Evolutionary conservation across 2,888 invertebrate species (phyloP), one percentile per base, ranked within the genome.

Genomic region (Rotaria macrura): DNA sequence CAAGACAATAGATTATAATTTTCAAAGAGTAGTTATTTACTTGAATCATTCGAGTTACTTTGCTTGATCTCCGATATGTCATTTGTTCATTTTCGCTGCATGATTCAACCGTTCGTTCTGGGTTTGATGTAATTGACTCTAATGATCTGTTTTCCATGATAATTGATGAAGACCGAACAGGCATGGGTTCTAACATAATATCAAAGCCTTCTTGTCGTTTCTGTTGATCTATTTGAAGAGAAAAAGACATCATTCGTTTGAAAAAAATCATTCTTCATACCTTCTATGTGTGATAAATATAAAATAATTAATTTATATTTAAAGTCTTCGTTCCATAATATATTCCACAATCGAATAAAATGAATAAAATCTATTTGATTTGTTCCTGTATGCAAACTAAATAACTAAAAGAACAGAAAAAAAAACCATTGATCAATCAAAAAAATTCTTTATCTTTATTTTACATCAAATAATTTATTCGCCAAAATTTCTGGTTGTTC

Each of bases 261-360:
- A 49, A 12, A 12, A 49, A 49, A 23, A 23, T 6, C 20, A 6
- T 65, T 20, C 2, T 20, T 34, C 65, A 23, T 12, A 79, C 79
- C 34, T 43, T 79, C 79, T 23, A 79, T 9, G 43, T 79, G 79
- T 43, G 79, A 6, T 14, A 79, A 10, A 79, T 43, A 99, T 85
- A 98, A 92, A 43, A 97, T 93, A 88, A 95, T 94, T 84, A 98
- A 92, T 85, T 95, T 93, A 87, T 94, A 93, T 20, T 94, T 93
- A 25, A 94, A 93, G 89, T 96, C 96, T 5, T 93, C 94, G 40
- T 94, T 93, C 85, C 94, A 93, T 84, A 95, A 93, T 87, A 95
- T 92, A 5, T 96, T 96, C 88, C 96, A 92, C 34, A 94, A 93
- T 88, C 93, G 93, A 7, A 95, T 93, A 87, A 96, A 93, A 89